Base-by-base conservation (phyloP, 1,140 invertebrate species). In the Brachionus paranguensis region DNA sequence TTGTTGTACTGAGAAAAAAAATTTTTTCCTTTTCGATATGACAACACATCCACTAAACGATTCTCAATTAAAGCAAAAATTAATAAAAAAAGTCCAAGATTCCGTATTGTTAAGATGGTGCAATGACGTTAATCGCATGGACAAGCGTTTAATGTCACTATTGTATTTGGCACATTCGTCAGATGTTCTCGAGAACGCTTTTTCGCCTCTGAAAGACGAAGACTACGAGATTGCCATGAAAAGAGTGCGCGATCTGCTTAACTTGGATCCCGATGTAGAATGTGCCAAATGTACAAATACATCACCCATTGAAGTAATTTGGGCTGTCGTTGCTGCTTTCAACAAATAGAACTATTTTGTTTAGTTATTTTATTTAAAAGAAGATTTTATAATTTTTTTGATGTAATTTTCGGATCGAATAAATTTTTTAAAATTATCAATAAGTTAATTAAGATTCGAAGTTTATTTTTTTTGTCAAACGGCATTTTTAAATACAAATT, bases 1-100 rank as follows among this genome's bases (percentile, higher is more conserved):
- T n/a, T 92, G 99, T 85, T 98, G 97, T 68, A 99, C 98, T 78
- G 98, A 99, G 90, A 99, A 99, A 91, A 97, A 99, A 91, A 99
- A 99, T 91, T 99, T 99, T 90, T 91, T 99, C 85, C 91, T 99
- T 20, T 99, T 99, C 91, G 98, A 99, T 91, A 99, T 99, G 97
- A 99, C 98, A 29, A 99, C 97, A 86, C 98, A 99, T 92, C 98
- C 98, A 47, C 91, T 99, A 53, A 96, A 95, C 78, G 96, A 99
- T 90, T 95, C 95, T 91, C 92, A 93, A 85, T 93, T 95, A n/a
- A 99, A 99, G 92, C 94, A 94, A 86, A 93, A 96, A 86, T 92
- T 99, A 85, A 95, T 99, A 50, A 98, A 98, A 92, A 97, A 88
- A 85, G 90, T 99, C 33, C 98, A 99, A 91, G 97, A 99, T 90